These are phyloP conservation scores for Drosophila mimica DNA, from an alignment of 2,888 invertebrate species.

Conservation along the genomic window DNA sequence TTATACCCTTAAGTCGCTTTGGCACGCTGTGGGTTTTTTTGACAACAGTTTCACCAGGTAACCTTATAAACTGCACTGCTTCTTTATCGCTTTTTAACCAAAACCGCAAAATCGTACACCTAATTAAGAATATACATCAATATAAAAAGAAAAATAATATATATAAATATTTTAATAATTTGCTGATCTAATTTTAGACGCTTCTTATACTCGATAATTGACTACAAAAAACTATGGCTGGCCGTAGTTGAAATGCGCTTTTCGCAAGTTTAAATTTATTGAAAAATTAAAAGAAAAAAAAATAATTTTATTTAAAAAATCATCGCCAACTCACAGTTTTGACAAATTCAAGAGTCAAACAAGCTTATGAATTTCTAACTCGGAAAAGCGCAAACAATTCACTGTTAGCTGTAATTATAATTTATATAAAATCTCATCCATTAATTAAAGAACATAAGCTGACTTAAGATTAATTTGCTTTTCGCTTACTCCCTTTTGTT, in stretches of 20 bases:
- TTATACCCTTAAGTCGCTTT: conserved; percentile 85
- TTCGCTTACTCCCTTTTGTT: conserved; percentile 47
- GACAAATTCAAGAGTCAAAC: background rate
- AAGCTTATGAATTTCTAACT: background rate
- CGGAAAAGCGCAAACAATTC: conserved; percentile 43
- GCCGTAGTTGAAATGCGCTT: conserved; percentile 29
- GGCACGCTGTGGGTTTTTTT: conserved; percentile 89
- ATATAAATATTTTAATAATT: conserved; percentile 39
- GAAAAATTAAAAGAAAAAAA: background rate
- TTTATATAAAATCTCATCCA: conserved; percentile 54
- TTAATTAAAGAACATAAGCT: conserved; percentile 61
- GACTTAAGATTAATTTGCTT: conserved; percentile 67
- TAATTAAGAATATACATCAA: conserved; percentile 32
- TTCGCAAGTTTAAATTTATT: background rate
- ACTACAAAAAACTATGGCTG: conserved; percentile 14
- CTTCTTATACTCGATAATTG: conserved; percentile 24
- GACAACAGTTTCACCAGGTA: conserved; percentile 86
- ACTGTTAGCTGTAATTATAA: conserved; percentile 55
- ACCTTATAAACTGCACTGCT: conserved; percentile 88
- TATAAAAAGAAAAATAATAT: conserved; percentile 10
- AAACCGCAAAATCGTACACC: conserved; percentile 47
- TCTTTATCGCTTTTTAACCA: conserved; percentile 79
- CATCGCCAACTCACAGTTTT: background rate
- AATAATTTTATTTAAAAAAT: background rate
- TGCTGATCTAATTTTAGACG: conserved; percentile 54